Evolutionary conservation across 2,888 invertebrate genomes (phyloP).

Genomic region (Lasioglossum pauxillum): DNA sequence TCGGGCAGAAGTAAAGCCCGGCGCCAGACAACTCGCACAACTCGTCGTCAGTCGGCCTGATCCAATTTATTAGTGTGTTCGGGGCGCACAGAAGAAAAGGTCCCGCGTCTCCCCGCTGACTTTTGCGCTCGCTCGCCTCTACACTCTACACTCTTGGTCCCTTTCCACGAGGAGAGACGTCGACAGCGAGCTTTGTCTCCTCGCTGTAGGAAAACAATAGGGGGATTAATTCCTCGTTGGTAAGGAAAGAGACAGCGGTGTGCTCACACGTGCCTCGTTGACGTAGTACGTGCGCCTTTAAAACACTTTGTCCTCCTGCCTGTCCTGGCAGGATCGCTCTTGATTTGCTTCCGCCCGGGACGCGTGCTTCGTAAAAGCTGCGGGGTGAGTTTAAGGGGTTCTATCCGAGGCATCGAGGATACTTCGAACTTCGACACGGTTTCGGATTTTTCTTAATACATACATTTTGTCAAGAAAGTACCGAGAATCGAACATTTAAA

Average conservation of each 20-base stretch:
- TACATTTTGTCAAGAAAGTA: too few relatives aligned
- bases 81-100: constrained; percentile 27
- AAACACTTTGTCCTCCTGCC: constrained; percentile 31
- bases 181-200: constrained; percentile 49
- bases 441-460: neutral
- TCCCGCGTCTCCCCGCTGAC: constrained; percentile 40
- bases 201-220: constrained; percentile 46
- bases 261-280: constrained; percentile 44
- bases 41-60: constrained; percentile 82
- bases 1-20: constrained; percentile 80
- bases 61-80: constrained; percentile 82
- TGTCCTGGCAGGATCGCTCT: constrained; percentile 31
- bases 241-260: constrained; percentile 36
- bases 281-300: constrained; percentile 47
- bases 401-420: neutral
- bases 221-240: constrained; percentile 49
- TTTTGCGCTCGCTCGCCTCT: constrained; percentile 42
- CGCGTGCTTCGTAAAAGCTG: constrained; percentile 22
- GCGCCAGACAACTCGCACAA: constrained; percentile 80
- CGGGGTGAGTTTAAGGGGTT: constrained; percentile 10
- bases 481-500: too few relatives aligned
- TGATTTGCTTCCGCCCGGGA: constrained; percentile 40
- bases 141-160: constrained; percentile 16
- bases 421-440: neutral
- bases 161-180: constrained; percentile 49